Percentiles rank a stretch among this genome's conserved stretches.
Conservation (phyloP, 2,888 invertebrate species). For the Lithophane semibrunnea region DNA sequence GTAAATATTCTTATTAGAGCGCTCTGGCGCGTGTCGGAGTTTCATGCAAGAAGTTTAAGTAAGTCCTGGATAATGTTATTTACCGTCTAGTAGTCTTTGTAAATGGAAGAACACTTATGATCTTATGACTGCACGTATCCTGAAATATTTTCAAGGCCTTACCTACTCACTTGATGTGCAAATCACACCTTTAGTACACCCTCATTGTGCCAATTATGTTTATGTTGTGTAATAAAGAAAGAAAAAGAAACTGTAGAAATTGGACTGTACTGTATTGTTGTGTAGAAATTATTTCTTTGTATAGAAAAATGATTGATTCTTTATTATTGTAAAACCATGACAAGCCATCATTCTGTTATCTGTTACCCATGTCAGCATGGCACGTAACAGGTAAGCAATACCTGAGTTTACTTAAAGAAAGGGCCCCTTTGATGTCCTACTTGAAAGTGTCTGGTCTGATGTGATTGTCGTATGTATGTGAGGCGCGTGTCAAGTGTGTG, state of each 20-base stretch:
- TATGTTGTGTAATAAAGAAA: no score
- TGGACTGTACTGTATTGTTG: no score
- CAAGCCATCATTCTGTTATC: background rate
- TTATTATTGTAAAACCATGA: background rate
- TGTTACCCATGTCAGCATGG: background rate
- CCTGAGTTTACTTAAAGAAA: background rate
- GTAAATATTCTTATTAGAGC: slow-evolving; percentile 38
- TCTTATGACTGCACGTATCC: no score
- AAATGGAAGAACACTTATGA: background rate
- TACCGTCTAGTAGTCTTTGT: background rate
- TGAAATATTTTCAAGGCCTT: background rate
- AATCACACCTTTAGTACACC: no score
- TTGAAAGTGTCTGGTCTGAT: background rate
- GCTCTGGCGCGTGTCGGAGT: background rate
- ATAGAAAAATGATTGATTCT: background rate
- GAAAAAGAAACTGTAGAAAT: no score
- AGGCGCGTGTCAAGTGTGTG: slow-evolving; percentile 7
- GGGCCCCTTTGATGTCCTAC: background rate
- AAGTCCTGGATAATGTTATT: background rate
- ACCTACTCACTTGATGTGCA: background rate
- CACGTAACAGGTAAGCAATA: background rate
- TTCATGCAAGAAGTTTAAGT: slow-evolving; percentile 8
- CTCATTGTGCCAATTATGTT: no score
- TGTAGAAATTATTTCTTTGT: background rate
- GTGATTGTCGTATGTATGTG: slow-evolving; percentile 2